Evolutionary conservation across 2,797 vertebrate species (phyloP), one percentile per base, ranked within the genome.

Genomic region (Dermochelys coriacea): DNA sequence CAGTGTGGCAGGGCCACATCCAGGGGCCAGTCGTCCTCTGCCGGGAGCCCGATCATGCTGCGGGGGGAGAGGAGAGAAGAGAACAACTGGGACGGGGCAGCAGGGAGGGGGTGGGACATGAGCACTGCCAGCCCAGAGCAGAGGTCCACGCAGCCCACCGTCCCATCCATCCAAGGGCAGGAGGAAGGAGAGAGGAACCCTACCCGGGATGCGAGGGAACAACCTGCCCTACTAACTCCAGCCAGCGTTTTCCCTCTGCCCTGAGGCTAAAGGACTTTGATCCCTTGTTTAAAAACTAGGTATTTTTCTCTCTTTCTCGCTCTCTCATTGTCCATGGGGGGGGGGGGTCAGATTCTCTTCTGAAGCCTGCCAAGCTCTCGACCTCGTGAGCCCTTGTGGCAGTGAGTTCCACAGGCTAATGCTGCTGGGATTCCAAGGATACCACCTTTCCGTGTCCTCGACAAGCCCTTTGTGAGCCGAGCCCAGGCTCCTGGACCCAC

Each of bases 21-120:
- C 79, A 98, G 95, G 1, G 99, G 99, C 99, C 99, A 99, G 91
- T 99, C 99, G 6, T 99, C 99, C 82, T 99, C 98, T 23, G 98
- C 90, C 1, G 99, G 99, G 96, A 99, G 97, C 55, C 99, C 99
- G 41, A 99, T 99, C 94, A 99, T 98, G 90, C 99, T 99, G 97
- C 9, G 61, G 90, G 95, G 95, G 93, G 55, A 97, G 14, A 89
- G 93, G 57, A 97, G 14, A 88, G 61, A 10, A 92, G 21, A 93
- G 41, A 71, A 41, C 12, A 71, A 1, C 37, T 34, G 37, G 51
- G 5, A 18, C 16, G 3, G 52, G 51, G 52, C 34, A 27, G 50
- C 11, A 27, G 50, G 49, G 50, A 34, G 29, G 31, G 29, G 14
- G 7, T 34, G 59, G 59, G 31, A 34, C 14, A 4, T 34, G 31